Conservation (phyloP, 2,888 invertebrate species). For the Carabus problematicus region DNA sequence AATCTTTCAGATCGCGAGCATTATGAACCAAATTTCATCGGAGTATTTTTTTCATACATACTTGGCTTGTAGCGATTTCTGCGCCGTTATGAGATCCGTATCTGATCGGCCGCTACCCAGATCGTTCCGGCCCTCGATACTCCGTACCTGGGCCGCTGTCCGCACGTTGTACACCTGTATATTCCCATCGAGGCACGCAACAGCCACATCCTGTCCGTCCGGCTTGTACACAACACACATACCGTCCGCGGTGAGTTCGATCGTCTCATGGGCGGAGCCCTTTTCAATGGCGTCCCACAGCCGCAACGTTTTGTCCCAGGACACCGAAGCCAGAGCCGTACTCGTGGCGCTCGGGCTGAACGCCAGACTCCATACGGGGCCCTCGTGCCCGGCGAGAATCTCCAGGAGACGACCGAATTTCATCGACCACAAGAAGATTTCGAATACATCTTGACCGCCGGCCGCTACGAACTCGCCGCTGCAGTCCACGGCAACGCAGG, state of each 20-base stretch:
- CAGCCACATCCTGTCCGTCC: slow-evolving; percentile 91
- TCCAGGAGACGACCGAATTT: slow-evolving; percentile 92
- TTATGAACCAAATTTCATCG: neutral
- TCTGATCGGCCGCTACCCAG: slow-evolving; percentile 85
- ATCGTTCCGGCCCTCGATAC: slow-evolving; percentile 90
- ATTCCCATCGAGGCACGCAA: slow-evolving; percentile 87
- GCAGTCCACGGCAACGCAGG: slow-evolving; percentile 85
- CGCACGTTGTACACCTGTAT: slow-evolving; percentile 81
- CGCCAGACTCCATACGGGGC: slow-evolving; percentile 80
- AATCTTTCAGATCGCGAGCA: too few relatives aligned
- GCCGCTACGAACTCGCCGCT: slow-evolving; percentile 94
- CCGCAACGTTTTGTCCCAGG: slow-evolving; percentile 93
- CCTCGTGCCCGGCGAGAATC: slow-evolving; percentile 90
- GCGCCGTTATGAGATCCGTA: slow-evolving; percentile 85
- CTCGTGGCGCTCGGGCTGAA: slow-evolving; percentile 80
- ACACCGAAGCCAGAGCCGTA: slow-evolving; percentile 82
- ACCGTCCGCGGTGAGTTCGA: slow-evolving; percentile 80
- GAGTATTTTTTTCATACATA: slow-evolving; percentile 59
- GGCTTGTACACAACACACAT: slow-evolving; percentile 87
- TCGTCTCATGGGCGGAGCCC: slow-evolving; percentile 81
- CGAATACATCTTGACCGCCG: slow-evolving; percentile 93
- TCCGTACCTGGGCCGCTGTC: slow-evolving; percentile 73
- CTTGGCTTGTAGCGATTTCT: slow-evolving; percentile 85
- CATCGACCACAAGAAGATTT: slow-evolving; percentile 95
- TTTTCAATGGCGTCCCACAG: slow-evolving; percentile 92